These are phyloP conservation scores for Plutomurus gul DNA, from an alignment of 1,140 invertebrate species.

Conservation along the genomic window DNA sequence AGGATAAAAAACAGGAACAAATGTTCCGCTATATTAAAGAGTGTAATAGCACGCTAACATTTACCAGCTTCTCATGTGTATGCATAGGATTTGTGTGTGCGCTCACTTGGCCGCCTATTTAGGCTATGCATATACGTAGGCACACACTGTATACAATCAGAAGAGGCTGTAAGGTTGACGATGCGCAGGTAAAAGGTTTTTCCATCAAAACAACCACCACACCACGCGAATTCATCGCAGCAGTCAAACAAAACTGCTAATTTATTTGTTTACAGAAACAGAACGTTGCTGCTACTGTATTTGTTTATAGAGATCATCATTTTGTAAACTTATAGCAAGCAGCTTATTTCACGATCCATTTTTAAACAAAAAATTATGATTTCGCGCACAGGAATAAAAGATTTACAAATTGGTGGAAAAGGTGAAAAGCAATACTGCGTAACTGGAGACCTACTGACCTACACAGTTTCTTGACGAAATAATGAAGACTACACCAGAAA, in stretches of 20 bases:
- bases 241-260: neutral
- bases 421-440: conserved; percentile 33
- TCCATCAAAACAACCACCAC: neutral
- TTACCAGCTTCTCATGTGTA: neutral
- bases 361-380: neutral
- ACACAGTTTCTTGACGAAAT: neutral
- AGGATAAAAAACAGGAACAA: neutral
- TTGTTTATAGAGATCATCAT: neutral
- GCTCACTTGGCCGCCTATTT: neutral
- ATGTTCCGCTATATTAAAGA: conserved; percentile 12
- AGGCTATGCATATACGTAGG: neutral
- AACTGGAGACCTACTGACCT: conserved; percentile 45
- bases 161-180: neutral
- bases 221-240: too few species aligned
- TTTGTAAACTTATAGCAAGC: neutral
- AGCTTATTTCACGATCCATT: neutral
- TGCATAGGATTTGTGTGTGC: neutral
- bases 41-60: neutral
- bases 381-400: neutral
- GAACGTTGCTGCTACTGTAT: neutral
- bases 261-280: conserved; percentile 13
- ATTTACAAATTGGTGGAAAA: neutral
- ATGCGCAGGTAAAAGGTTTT: neutral
- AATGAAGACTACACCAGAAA: too few species aligned
- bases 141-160: neutral